These are phyloP conservation scores for Carduelis carduelis DNA, from an alignment of 2,797 vertebrate genomes.

Conservation along the genomic window DNA sequence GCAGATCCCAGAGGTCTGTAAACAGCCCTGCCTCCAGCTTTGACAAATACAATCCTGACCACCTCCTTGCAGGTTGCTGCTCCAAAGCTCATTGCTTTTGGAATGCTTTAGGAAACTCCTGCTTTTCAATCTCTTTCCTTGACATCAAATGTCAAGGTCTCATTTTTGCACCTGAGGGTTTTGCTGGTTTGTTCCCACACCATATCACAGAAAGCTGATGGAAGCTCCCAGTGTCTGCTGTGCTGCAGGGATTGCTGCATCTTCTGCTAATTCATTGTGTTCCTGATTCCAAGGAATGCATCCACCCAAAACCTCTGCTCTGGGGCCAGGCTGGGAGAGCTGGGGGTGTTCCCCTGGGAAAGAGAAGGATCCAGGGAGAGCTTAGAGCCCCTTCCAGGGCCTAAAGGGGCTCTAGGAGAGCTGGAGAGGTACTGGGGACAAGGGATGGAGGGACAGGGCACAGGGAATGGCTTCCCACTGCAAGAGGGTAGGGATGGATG, in stretches of 20 bases:
- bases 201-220: neutral
- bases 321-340: neutral
- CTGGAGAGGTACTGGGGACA: neutral
- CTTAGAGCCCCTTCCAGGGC: neutral
- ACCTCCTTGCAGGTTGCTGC: neutral
- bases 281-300: neutral
- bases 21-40: neutral
- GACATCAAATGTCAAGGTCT: neutral
- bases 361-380: neutral
- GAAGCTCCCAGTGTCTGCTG: neutral
- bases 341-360: rapidly evolving
- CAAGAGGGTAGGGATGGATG: neutral
- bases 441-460: neutral
- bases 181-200: neutral
- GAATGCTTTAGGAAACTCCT: neutral
- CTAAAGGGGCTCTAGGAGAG: neutral
- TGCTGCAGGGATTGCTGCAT: neutral
- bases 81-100: neutral
- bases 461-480: neutral
- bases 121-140: neutral
- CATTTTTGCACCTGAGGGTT: neutral
- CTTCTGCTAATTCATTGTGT: neutral
- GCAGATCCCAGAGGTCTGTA: neutral
- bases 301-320: neutral
- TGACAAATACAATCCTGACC: neutral